Evolutionary conservation across 1,140 invertebrate species (phyloP).

Genomic region (Microplitis demolitor): DNA sequence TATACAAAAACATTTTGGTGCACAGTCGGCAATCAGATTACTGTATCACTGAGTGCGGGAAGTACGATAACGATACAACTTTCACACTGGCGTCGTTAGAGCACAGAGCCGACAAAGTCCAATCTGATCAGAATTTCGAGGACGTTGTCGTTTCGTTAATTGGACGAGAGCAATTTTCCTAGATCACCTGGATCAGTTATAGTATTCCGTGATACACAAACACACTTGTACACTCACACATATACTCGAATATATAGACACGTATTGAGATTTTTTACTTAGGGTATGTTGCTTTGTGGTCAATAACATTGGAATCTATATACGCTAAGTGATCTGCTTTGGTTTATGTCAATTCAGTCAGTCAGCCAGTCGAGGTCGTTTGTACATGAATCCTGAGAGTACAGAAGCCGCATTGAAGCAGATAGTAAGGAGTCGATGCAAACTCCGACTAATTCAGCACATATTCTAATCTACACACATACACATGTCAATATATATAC

Average conservation of each 20-base stretch:
- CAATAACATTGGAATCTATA: neutral
- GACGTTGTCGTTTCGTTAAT: conserved; percentile 8
- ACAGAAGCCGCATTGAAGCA: neutral
- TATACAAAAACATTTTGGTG: neutral
- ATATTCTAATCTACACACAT: neutral
- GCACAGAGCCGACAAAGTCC: neutral
- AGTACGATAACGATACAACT: neutral
- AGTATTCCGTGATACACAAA: neutral
- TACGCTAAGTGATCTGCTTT: neutral
- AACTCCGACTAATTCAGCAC: neutral
- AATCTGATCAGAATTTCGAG: conserved; percentile 5
- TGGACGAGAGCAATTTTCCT: neutral
- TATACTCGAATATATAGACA: neutral
- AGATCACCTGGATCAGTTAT: neutral
- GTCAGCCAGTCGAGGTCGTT: neutral
- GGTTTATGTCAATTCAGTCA: neutral
- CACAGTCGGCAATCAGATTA: conserved; percentile 1
- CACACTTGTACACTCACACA: neutral
- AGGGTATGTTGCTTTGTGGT: neutral
- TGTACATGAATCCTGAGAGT: neutral
- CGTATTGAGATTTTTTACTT: neutral
- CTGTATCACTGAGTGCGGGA: neutral
- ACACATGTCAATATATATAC: neutral
- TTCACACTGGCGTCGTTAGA: neutral
- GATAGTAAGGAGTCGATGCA: neutral